phyloP scores from a whole-genome alignment of 2,888 invertebrate genomes.

The Drosophila maculinotata region DNA sequence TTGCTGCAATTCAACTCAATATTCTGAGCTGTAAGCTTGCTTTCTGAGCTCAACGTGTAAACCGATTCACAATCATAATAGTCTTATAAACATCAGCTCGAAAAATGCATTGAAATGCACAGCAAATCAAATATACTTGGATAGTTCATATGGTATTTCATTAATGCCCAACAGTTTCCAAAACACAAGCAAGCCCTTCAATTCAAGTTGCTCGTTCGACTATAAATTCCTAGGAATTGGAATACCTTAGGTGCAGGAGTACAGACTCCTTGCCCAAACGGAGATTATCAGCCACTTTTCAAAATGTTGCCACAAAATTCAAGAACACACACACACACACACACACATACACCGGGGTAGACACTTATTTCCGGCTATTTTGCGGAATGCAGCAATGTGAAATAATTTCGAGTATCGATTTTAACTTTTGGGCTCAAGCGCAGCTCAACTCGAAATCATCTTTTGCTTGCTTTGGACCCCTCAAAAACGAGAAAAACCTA shows the following conservation, averaged over 20 bases:
- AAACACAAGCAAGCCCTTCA: conserved; percentile 9
- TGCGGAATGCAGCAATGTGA: conserved; percentile 43
- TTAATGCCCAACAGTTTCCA: background rate
- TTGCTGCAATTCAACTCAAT: too few species aligned
- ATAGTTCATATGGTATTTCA: background rate
- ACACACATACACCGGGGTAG: background rate
- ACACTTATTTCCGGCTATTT: conserved; percentile 37
- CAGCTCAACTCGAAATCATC: conserved; percentile 40
- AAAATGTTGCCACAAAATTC: conserved; percentile 6
- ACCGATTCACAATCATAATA: too few species aligned
- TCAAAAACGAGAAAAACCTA: conserved; percentile 15
- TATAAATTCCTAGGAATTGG: conserved; percentile 29
- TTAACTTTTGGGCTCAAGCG: conserved; percentile 45
- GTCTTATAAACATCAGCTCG: too few species aligned
- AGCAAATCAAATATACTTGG: background rate
- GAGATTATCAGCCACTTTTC: conserved; percentile 14
- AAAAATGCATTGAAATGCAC: background rate
- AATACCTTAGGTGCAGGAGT: conserved; percentile 23
- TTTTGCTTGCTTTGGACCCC: conserved; percentile 11
- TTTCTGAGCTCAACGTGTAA: too few species aligned
- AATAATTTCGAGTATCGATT: conserved; percentile 58
- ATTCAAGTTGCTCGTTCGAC: conserved; percentile 24
- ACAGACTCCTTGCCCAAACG: conserved; percentile 2
- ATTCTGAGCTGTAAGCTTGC: too few species aligned
- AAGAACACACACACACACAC: background rate